Base-by-base conservation (phyloP, 2,888 invertebrate genomes). In the Idaea aversata region DNA sequence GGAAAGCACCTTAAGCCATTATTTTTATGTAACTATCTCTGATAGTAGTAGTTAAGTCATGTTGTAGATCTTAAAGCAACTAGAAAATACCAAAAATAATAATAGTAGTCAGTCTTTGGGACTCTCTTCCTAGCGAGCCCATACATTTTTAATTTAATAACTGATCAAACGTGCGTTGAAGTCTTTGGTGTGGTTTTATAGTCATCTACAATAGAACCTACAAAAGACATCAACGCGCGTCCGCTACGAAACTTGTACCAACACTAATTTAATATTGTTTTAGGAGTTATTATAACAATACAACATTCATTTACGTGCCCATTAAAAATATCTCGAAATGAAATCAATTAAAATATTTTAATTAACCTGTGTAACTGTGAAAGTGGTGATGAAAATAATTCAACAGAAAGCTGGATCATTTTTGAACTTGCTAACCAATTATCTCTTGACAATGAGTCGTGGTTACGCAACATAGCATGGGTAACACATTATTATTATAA, bases 291-390 rank as follows among this genome's bases (percentile, higher is more conserved):
- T 47, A 13, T 47, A 47, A 6, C 10, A 47, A 7, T 47, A 47
- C 4, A 47, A 7, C 10, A 47, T 47, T 13, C 47, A 10, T 7
- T 47, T 47, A 47, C 13, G 13, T 47, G 47, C 13, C 5, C 47
- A 10, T 47, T 47, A 47, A 47, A 47, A 6, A 10, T 7, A 47
- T 47, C 47, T 47, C 5, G 13, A 47, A 47, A 47, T 13, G 47
- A 47, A 47, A 47, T 36, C 15, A 61, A 61, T 61, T 38, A 15
- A 16, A 47, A 25, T 47, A 36, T 38, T 61, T 61, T 6, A 61
- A 16, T 47, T 5, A 61, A 64, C 57, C 47, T 0, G 47, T 10
- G 47, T 47, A 7, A 13, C 47, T 47, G 47, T 47, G 47, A 47
- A 47, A 47, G 47, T 47, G 47, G 47, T 10, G 47, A 47, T 47